Conservation (phyloP, 2,888 invertebrate species). For the Parthenolecanium corni region DNA sequence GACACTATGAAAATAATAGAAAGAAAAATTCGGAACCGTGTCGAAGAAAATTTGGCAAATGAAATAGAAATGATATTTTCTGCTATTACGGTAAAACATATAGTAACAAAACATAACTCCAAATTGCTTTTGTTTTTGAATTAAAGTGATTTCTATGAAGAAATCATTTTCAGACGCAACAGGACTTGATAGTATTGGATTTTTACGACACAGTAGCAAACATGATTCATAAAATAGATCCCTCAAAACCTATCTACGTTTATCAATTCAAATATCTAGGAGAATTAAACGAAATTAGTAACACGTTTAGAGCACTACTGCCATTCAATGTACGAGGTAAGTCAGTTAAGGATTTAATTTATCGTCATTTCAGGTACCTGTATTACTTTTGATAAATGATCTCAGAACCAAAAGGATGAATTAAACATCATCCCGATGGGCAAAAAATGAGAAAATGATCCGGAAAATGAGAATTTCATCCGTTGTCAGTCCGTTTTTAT, state of each 20-base stretch:
- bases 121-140: background rate
- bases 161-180: background rate
- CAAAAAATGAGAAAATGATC: too few species aligned
- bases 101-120: background rate
- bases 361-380: background rate
- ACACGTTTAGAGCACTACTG: background rate
- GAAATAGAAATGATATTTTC: background rate
- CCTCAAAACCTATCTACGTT: background rate
- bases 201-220: slow-evolving; percentile 4
- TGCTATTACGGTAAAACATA: background rate
- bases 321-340: background rate
- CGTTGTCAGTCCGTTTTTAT: too few species aligned
- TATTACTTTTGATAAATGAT: background rate
- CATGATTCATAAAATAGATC: background rate
- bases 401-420: too few species aligned
- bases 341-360: background rate
- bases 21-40: background rate
- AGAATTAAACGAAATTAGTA: background rate
- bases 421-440: too few species aligned
- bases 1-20: background rate
- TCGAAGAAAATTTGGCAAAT: background rate
- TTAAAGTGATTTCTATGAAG: too few species aligned
- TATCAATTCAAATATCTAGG: slow-evolving; percentile 11
- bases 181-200: background rate
- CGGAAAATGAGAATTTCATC: too few species aligned